phyloP scores from a whole-genome alignment of 1,140 invertebrate genomes.

The Copidosoma floridanum region DNA sequence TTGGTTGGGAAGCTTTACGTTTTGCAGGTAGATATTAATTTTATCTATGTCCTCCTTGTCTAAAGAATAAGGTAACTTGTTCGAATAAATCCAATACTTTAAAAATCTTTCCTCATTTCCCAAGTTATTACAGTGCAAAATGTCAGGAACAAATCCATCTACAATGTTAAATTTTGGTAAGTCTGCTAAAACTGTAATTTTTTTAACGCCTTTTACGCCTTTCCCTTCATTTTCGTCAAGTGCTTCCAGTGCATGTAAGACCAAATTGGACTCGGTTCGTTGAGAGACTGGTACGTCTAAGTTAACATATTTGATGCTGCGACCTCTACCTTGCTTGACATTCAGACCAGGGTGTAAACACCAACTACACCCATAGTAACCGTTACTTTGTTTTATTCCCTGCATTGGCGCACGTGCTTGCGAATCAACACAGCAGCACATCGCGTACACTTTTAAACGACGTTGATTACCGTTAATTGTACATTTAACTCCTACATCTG shows the following conservation, averaged over 20 bases:
- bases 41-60: not conserved
- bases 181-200: not conserved
- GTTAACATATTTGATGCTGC: not conserved
- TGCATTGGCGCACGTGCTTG: not conserved
- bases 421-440: slow-evolving; percentile 20
- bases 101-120: no score
- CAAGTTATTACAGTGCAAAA: not conserved
- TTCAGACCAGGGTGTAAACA: not conserved
- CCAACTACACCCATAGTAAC: not conserved
- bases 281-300: not conserved
- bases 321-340: not conserved
- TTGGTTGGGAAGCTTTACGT: not conserved
- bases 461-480: slow-evolving; percentile 1
- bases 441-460: slow-evolving; percentile 19
- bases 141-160: not conserved
- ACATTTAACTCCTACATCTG: slow-evolving; percentile 17
- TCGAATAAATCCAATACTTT: no score
- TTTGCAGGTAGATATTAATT: not conserved
- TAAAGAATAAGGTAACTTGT: not conserved
- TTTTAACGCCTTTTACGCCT: not conserved
- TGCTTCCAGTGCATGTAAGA: no score
- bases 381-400: not conserved
- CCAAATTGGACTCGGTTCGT: not conserved
- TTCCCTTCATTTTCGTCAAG: not conserved
- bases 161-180: not conserved